phyloP scores from a whole-genome alignment of 1,140 invertebrate species.

The Halictus rubicundus region DNA sequence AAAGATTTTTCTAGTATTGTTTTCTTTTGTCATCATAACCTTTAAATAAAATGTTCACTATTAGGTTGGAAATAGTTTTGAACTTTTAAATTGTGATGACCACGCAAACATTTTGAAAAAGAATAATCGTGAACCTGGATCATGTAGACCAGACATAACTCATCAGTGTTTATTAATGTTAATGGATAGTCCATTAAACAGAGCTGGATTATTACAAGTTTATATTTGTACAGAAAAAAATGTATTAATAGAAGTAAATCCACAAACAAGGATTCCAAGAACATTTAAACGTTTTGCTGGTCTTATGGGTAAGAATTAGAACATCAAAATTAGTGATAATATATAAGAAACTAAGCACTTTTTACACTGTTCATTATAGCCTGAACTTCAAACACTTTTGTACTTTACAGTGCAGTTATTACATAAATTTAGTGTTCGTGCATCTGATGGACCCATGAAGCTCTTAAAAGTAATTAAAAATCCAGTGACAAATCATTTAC shows the following conservation, averaged over 20 bases:
- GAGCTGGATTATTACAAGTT: constrained; percentile 93
- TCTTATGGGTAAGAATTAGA: constrained; percentile 91
- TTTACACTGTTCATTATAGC: too few species aligned
- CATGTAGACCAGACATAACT: constrained; percentile 95
- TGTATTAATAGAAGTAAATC: constrained; percentile 99
- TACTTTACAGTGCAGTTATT: constrained; percentile 94
- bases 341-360: not conserved
- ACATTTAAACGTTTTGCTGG: constrained; percentile 99
- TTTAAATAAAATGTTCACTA: not conserved
- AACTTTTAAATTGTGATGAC: constrained; percentile 96
- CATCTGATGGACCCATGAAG: constrained; percentile 93
- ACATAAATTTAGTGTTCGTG: constrained; percentile 95
- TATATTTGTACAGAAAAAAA: constrained; percentile 98
- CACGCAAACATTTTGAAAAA: constrained; percentile 92
- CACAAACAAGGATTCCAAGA: constrained; percentile 98
- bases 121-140: constrained; percentile 90
- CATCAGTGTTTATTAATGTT: constrained; percentile 98
- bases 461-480: constrained; percentile 99
- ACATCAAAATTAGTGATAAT: not conserved
- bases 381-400: too few species aligned
- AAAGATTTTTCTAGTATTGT: not conserved
- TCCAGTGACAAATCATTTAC: constrained; percentile 96
- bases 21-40: not conserved
- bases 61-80: constrained; percentile 92
- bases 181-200: constrained; percentile 96